A percentile compares a stretch with the other conserved stretches of the same genome.
These are phyloP conservation scores for Bilobella aurantiaca DNA, from an alignment of 1,140 invertebrate species.

Conservation along the genomic window DNA sequence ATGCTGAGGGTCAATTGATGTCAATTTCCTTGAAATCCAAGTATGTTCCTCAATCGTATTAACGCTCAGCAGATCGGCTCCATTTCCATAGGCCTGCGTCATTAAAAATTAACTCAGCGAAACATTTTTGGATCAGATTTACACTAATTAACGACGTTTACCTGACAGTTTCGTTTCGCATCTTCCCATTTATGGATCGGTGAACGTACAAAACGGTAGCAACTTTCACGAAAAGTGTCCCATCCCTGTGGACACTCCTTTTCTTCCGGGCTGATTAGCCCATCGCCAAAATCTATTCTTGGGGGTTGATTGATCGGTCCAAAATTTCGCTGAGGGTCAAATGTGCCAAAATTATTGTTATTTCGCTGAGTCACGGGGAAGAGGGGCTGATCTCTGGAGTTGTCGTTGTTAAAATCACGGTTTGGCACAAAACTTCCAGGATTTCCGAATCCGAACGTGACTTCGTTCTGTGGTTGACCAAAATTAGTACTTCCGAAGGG, in stretches of 20 bases:
- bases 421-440: not conserved
- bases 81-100: constrained; percentile 49
- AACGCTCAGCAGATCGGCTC: constrained; percentile 66
- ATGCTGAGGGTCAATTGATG: constrained; percentile 70
- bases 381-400: not conserved
- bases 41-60: constrained; percentile 74
- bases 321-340: not conserved
- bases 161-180: constrained; percentile 66
- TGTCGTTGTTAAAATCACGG: not conserved
- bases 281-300: not conserved
- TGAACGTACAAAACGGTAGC: constrained; percentile 79
- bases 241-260: constrained; percentile 69
- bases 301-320: not conserved
- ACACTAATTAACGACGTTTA: constrained; percentile 29
- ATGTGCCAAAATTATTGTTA: not conserved
- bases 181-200: constrained; percentile 64
- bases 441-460: too few relatives aligned
- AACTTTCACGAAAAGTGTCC: constrained; percentile 61
- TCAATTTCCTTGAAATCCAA: constrained; percentile 66
- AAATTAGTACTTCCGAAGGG: not conserved
- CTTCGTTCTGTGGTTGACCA: not conserved
- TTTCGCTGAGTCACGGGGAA: not conserved
- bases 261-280: constrained; percentile 16
- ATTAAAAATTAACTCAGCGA: constrained; percentile 22
- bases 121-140: constrained; percentile 9